These are phyloP conservation scores for Hypotaenidia okinawae DNA, from an alignment of 2,797 vertebrate species.

Conservation along the genomic window DNA sequence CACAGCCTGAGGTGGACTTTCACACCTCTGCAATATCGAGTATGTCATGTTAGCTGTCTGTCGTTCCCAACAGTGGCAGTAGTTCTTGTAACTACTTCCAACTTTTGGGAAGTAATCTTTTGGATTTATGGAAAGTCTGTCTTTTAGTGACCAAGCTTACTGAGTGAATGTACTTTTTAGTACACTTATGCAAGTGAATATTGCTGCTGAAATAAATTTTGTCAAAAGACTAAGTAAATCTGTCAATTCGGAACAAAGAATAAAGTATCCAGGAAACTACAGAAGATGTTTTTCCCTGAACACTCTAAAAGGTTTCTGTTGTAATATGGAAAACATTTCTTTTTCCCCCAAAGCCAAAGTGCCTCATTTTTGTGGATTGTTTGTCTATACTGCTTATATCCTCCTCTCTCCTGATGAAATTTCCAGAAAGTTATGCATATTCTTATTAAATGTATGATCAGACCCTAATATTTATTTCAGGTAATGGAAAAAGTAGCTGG, in stretches of 20 bases:
- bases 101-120: neutral
- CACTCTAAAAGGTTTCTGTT: neutral
- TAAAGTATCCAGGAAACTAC: neutral
- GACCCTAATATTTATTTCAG: constrained; percentile 55
- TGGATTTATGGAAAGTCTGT: neutral
- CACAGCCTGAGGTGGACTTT: neutral
- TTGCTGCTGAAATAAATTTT: neutral
- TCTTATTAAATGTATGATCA: constrained; percentile 55
- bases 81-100: neutral
- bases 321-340: neutral
- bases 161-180: neutral
- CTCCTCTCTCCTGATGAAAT: constrained; percentile 10
- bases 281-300: neutral
- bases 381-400: neutral
- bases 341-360: neutral
- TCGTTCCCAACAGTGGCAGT: neutral
- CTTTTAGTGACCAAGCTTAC: neutral
- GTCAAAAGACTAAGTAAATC: neutral
- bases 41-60: neutral
- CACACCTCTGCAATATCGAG: neutral
- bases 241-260: neutral
- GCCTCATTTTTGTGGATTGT: constrained; percentile 1
- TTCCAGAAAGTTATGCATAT: constrained; percentile 14
- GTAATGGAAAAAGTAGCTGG: constrained; percentile 64
- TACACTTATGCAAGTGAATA: neutral